These are phyloP conservation scores for Pocillopora meandrina DNA, from an alignment of 92 coral and sea anemone species.

Conservation along the genomic window DNA sequence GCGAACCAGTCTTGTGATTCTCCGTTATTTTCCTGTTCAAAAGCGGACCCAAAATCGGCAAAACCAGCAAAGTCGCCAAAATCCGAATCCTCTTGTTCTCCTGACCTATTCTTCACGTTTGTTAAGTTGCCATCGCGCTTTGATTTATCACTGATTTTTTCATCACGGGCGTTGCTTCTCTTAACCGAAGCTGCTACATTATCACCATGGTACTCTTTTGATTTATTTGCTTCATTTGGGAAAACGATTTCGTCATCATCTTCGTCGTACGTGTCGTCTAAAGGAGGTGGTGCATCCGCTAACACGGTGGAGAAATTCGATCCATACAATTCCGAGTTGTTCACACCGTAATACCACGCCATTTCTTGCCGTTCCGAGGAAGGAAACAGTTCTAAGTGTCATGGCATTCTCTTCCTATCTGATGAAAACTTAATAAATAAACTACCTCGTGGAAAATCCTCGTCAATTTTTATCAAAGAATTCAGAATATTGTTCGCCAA, in stretches of 20 bases:
- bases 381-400: neutral
- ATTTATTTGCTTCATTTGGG: constrained; percentile 53
- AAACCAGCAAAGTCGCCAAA: constrained; percentile 69
- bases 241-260: constrained; percentile 89
- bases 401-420: neutral
- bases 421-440: neutral
- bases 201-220: constrained; percentile 41
- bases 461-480: neutral
- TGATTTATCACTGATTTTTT: constrained; percentile 27
- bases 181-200: constrained; percentile 31
- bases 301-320: constrained; percentile 93
- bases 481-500: constrained; percentile 20
- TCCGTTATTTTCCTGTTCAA: constrained; percentile 20
- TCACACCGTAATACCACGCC: constrained; percentile 75
- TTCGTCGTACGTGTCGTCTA: constrained; percentile 83
- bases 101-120: neutral
- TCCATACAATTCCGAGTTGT: constrained; percentile 88
- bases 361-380: constrained; percentile 53
- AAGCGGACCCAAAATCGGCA: constrained; percentile 56
- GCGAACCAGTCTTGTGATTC: constrained; percentile 21
- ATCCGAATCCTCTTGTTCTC: constrained; percentile 27
- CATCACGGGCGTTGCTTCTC: constrained; percentile 6
- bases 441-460: neutral
- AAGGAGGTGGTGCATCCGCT: constrained; percentile 98
- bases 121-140: neutral